These are phyloP conservation scores for Drosophila ambigua DNA, from an alignment of 1,140 invertebrate genomes.

Conservation along the genomic window DNA sequence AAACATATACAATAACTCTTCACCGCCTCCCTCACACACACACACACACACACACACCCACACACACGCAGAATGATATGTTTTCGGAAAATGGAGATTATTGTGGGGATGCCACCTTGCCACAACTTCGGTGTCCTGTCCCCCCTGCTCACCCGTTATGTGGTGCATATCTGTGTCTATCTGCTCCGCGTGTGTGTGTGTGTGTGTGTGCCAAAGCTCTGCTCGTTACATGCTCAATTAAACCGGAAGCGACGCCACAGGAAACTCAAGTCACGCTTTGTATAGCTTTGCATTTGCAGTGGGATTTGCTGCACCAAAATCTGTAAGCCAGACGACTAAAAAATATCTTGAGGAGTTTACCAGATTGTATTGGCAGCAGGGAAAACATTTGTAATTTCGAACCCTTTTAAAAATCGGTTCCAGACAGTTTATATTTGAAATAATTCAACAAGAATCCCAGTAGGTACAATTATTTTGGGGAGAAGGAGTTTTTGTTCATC, in stretches of 20 bases:
- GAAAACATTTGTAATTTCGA: not conserved
- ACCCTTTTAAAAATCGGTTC: too few relatives aligned
- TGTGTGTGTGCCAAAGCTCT: constrained; percentile 56
- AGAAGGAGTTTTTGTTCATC: too few relatives aligned
- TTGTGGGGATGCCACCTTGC: constrained; percentile 17
- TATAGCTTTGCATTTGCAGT: constrained; percentile 58
- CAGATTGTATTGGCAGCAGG: too few relatives aligned
- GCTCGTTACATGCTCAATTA: constrained; percentile 78
- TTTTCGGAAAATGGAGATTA: constrained; percentile 45
- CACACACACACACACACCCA: constrained; percentile 16
- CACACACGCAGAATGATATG: constrained; percentile 26
- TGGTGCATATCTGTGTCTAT: constrained; percentile 29
- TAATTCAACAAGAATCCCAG: too few relatives aligned
- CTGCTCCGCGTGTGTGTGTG: constrained; percentile 14
- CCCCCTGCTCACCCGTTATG: constrained; percentile 39
- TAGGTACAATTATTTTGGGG: too few relatives aligned
- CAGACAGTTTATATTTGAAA: too few relatives aligned
- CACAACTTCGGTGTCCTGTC: constrained; percentile 16
- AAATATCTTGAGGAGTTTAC: too few relatives aligned
- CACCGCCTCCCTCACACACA: not conserved
- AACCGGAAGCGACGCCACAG: constrained; percentile 73
- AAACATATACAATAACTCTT: constrained; percentile 39
- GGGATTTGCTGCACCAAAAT: constrained; percentile 31
- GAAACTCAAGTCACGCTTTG: constrained; percentile 76
- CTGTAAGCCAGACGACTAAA: constrained; percentile 2